Conservation (phyloP, 2,797 vertebrate species). For the Urocyon cinereoargenteus region DNA sequence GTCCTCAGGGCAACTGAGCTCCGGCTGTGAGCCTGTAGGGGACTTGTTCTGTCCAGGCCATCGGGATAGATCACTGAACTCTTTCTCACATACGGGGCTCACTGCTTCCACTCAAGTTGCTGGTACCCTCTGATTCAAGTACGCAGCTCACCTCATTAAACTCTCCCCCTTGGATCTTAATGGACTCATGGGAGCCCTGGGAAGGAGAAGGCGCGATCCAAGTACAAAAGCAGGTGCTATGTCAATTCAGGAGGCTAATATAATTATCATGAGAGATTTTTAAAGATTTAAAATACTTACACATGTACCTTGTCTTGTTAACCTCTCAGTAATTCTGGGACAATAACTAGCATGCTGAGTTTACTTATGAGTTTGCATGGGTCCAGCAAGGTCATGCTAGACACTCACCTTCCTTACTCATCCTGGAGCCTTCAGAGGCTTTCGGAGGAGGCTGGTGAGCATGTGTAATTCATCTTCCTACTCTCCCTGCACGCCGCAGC, state of each 20-base stretch:
- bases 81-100: not conserved
- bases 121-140: not conserved
- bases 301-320: not conserved
- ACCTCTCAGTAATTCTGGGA: not conserved
- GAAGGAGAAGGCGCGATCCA: not conserved
- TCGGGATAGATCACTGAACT: rapidly evolving
- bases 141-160: not conserved
- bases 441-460: not conserved
- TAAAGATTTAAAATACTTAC: not conserved
- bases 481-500: rapidly evolving
- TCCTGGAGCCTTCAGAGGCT: not conserved
- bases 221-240: not conserved
- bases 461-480: rapidly evolving
- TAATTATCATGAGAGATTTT: not conserved
- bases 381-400: not conserved
- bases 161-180: not conserved
- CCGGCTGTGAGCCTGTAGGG: rapidly evolving
- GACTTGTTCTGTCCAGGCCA: not conserved
- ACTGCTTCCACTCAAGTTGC: not conserved
- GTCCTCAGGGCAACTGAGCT: not conserved
- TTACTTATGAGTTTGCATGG: not conserved
- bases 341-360: not conserved
- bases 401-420: not conserved
- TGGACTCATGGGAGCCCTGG: not conserved
- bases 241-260: not conserved